Conservation (phyloP, 2,797 vertebrate genomes). For the Thamnophis elegans region DNA sequence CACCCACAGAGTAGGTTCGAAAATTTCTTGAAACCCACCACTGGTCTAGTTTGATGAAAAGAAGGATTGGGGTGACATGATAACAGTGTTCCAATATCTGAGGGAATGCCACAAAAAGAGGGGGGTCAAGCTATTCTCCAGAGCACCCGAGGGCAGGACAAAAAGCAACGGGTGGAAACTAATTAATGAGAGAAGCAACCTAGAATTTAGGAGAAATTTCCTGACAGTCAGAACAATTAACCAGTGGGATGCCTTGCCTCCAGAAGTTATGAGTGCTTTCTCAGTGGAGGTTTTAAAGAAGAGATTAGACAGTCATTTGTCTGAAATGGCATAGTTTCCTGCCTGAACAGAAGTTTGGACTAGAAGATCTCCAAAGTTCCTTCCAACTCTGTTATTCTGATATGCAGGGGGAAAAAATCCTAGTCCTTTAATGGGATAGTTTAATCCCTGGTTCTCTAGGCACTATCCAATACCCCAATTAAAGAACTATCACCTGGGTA, state of each 20-base stretch:
- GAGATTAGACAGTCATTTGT: background rate
- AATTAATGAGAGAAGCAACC: background rate
- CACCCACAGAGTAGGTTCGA: too few relatives aligned
- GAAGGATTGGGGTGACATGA: background rate
- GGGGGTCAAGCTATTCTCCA: background rate
- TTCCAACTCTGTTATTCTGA: background rate
- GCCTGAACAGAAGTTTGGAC: background rate
- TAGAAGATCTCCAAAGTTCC: background rate
- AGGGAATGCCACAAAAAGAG: background rate
- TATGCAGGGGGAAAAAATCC: background rate
- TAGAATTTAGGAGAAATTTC: background rate
- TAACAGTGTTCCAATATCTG: background rate
- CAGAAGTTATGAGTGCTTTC: background rate
- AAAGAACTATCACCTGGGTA: too few relatives aligned
- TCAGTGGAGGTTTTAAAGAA: background rate
- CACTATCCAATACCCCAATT: too few relatives aligned
- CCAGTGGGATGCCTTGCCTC: background rate
- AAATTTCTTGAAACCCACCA: too few relatives aligned
- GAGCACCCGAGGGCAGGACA: background rate
- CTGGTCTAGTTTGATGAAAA: background rate
- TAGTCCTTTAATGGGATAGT: background rate
- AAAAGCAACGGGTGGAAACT: background rate
- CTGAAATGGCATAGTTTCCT: background rate
- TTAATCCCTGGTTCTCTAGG: background rate
- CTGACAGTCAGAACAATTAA: background rate